Percentiles rank a stretch among this genome's conserved stretches.
Evolutionary conservation across 2,888 invertebrate genomes (phyloP).

Genomic region (Megaustenia siamemsis): DNA sequence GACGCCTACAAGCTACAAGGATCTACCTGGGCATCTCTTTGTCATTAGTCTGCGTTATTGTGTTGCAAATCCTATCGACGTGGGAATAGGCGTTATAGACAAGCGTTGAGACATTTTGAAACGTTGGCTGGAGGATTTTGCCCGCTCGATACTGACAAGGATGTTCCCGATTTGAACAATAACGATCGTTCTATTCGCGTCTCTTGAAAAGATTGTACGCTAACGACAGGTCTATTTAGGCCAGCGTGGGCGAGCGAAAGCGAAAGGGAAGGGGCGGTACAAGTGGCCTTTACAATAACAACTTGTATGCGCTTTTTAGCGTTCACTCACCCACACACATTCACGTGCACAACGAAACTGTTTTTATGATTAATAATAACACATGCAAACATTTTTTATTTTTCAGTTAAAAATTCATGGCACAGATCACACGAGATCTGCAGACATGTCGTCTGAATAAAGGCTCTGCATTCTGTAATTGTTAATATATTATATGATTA

Average conservation of each 20-base stretch:
- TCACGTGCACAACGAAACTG: too few species aligned
- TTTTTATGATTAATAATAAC: too few species aligned
- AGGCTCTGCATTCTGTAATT: too few species aligned
- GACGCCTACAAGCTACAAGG: background rate
- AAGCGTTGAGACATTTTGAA: background rate
- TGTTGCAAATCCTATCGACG: background rate
- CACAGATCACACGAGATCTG: too few species aligned
- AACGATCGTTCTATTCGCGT: slow-evolving; percentile 8
- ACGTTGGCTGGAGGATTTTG: background rate
- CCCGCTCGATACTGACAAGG: background rate
- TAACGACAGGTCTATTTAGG: background rate
- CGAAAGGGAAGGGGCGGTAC: too few species aligned
- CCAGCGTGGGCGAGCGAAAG: background rate
- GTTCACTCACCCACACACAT: background rate
- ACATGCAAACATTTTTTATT: too few species aligned
- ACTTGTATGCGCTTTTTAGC: background rate
- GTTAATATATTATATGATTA: too few species aligned
- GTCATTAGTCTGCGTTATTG: background rate
- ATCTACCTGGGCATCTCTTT: background rate
- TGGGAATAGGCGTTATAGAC: background rate
- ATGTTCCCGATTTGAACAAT: background rate
- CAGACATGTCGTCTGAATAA: too few species aligned
- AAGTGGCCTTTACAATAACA: too few species aligned
- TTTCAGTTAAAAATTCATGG: too few species aligned
- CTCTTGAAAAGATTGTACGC: background rate